Evolutionary conservation across 2,113 vertebrate species (phyloP).

Genomic region (Leucopsar rothschildi): DNA sequence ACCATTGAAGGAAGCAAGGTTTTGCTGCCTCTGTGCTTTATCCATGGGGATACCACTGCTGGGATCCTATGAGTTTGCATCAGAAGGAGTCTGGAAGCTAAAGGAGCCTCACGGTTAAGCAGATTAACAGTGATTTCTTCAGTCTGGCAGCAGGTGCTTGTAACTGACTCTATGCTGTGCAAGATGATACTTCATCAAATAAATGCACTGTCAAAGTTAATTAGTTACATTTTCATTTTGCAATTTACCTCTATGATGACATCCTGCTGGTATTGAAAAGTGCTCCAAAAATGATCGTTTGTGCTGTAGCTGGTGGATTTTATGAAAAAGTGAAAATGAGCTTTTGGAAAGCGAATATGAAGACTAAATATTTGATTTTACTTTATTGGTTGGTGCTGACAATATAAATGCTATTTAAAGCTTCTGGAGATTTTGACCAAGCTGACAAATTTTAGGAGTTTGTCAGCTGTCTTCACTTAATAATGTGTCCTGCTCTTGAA

Average conservation of each 20-base stretch:
- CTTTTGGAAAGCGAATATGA: not conserved
- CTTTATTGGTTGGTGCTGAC: slow-evolving; percentile 14
- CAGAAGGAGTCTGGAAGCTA: not conserved
- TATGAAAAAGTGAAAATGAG: not conserved
- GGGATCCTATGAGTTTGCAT: not conserved
- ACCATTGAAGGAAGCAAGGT: not conserved
- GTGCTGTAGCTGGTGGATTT: not conserved
- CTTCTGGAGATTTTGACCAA: not conserved
- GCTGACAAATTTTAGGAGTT: not conserved
- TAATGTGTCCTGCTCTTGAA: not conserved
- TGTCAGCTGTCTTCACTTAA: not conserved
- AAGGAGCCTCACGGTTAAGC: not conserved
- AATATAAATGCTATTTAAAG: not conserved
- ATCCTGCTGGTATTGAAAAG: not conserved
- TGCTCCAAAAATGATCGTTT: not conserved
- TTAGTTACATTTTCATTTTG: slow-evolving; percentile 29
- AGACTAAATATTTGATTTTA: not conserved
- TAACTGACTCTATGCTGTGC: not conserved
- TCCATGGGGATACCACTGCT: not conserved
- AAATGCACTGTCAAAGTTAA: not conserved
- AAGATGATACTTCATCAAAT: slow-evolving; percentile 11
- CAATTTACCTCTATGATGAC: not conserved
- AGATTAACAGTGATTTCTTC: slow-evolving; percentile 17
- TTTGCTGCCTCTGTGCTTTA: not conserved
- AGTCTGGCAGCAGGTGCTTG: slow-evolving; percentile 16